Base-by-base conservation (phyloP, 1,140 invertebrate genomes). In the Lordiphosa stackelbergi region DNA sequence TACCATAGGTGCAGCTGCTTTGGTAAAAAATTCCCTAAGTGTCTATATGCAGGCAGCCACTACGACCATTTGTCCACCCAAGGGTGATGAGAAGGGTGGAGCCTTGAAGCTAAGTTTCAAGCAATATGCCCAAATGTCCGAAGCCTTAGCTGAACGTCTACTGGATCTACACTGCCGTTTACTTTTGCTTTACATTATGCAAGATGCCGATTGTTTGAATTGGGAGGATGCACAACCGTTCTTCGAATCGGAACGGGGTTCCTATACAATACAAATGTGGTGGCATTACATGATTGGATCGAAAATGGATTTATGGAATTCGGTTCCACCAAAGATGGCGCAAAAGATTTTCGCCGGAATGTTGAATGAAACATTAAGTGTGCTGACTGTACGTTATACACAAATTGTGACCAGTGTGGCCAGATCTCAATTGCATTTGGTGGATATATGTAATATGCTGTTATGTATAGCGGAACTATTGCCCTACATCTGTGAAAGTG, bases 201-300 rank as follows among this genome's bases (percentile, higher is more conserved):
- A 95, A 78, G 94, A 95, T 86, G 91, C 92, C 0, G 92, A 93
- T 38, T 93, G 92, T 7, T 88, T 94, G 8, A 90, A 90, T 75
- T 95, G 91, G 93, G 91, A 91, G 69, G 90, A 88, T 56, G 85
- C 86, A 4, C 90, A 90, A 55, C 88, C 89, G 2, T 93, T 91
- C 72, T 92, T 89, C 66, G 93, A 94, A 85, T 91, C 90, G 6
- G 93, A 94, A 69, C 87, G 92, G 24, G 93, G 92, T 2, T 94
- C 94, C 1, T 94, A 93, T 40, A 91, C 92, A 4, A 90, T 95
- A 43, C 94, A 95, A 85, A 95, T 95, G 91, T 95, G 94, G 94
- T 93, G 93, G 92, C 89, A 95, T 3, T 95, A 95, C 73, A 94
- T 96, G 92, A 91, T 94, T 89, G 93, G 94, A 92, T 93, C 92